Base-by-base conservation (phyloP, 2,888 invertebrate species). In the Aphrophora alni region DNA sequence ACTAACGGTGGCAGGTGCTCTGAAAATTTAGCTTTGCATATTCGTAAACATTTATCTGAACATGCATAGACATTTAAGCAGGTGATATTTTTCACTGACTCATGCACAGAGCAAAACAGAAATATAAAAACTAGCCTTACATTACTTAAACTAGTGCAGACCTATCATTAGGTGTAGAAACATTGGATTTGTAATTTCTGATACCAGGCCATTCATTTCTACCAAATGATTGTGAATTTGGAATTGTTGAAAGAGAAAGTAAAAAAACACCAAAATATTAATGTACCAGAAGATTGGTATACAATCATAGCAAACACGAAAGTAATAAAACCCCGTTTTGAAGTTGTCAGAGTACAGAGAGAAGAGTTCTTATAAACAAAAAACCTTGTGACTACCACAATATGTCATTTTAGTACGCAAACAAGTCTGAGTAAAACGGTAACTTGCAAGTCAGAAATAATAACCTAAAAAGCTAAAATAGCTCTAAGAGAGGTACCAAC, bases 1-100 rank as follows among this genome's bases (percentile, higher is more conserved):
- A 85, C 85, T 8, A 33, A 51, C 0, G 78, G 71, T 51, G 74
- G 70, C 25, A 75, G 71, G 17, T 78, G 81, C 0, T 78, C 78
- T 14, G 74, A 79, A 73, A 79, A 75, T 33, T 51, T 44, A 21
- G 25, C n/a, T 14, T 28, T 12, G 14, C 70, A 79, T 38, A 10
- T 79, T 28, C 17, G 4, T 4, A 72, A 38, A 77, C 77, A 80
- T 26, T 72, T 80, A 8, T 27, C 26, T 25, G 21, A 75, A 28
- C 14, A 78, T 73, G 38, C 73, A 38, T 5, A 1, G 8, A 25
- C 2, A 21, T 44, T 38, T 24, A 73, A 79, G 33, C 33, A 28
- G 12, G 51, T 79, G 33, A 74, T 75, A 21, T 38, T 74, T 27
- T 68, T 24, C 59, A 26, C 44, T n/a, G 74, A 79, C 38, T 59